phyloP scores from a whole-genome alignment of 2,113 vertebrate genomes.

The Podocnemis expansa region DNA sequence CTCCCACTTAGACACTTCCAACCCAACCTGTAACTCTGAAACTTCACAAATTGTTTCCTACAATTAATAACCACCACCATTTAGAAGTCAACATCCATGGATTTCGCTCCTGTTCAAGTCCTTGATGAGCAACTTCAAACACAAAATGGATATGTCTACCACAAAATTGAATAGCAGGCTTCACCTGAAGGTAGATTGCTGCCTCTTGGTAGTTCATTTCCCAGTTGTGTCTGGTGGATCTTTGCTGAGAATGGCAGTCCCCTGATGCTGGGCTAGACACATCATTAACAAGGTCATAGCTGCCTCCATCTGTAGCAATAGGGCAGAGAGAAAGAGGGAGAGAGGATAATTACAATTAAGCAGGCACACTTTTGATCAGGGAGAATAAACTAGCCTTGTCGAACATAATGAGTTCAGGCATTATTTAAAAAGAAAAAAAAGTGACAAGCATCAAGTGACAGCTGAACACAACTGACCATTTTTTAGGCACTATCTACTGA shows the following conservation, averaged over 20 bases:
- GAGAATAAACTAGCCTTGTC: neutral
- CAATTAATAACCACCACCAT: rapidly evolving
- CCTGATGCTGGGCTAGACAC: slow-evolving; percentile 79
- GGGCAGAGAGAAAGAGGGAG: neutral
- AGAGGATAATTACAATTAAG: neutral
- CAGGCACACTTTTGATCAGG: neutral
- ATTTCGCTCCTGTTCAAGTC: neutral
- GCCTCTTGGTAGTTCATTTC: slow-evolving; percentile 98
- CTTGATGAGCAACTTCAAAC: neutral
- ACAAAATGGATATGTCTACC: neutral
- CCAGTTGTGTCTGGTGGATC: slow-evolving; percentile 86
- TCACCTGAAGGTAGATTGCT: slow-evolving; percentile 97
- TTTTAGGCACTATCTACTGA: neutral
- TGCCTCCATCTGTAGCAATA: slow-evolving; percentile 80
- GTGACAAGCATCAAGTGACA: neutral
- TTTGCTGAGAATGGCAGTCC: slow-evolving; percentile 75
- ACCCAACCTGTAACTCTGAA: neutral
- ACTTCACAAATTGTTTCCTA: rapidly evolving
- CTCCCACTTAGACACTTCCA: no score
- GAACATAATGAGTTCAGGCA: neutral
- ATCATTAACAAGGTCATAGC: slow-evolving; percentile 75
- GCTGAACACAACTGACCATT: neutral
- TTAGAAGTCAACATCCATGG: neutral
- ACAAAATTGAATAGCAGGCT: neutral
- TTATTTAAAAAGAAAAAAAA: neutral